Conservation (phyloP, 2,888 invertebrate species). For the Dryomyza anilis region DNA sequence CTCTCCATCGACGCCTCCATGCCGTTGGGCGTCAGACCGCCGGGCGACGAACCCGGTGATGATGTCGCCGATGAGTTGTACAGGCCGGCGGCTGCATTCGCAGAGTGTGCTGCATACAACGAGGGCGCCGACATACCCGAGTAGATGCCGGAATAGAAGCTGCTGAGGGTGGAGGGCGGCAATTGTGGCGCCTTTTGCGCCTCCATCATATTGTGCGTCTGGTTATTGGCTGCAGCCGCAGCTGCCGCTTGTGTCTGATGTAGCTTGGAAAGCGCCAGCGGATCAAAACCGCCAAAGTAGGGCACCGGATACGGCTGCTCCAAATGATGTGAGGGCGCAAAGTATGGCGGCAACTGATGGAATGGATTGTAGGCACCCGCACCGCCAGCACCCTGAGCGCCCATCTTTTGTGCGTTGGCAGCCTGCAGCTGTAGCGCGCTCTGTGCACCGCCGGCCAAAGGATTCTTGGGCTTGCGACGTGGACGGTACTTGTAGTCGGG, state of each 20-base stretch:
- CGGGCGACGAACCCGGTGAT: constrained; percentile 61
- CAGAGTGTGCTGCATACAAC: constrained; percentile 59
- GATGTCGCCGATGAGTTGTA: constrained; percentile 60
- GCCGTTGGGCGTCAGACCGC: constrained; percentile 56
- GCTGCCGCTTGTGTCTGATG: constrained; percentile 58
- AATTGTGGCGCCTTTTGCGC: constrained; percentile 59
- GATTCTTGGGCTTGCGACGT: constrained; percentile 80
- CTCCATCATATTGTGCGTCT: constrained; percentile 53
- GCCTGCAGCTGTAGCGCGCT: constrained; percentile 52
- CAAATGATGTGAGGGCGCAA: constrained; percentile 76
- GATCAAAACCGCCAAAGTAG: constrained; percentile 61
- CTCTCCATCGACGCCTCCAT: constrained; percentile 57
- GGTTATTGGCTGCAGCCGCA: constrained; percentile 55
- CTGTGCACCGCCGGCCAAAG: constrained; percentile 63
- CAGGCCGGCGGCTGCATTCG: constrained; percentile 56
- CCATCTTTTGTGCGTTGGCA: constrained; percentile 51
- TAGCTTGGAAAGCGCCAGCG: constrained; percentile 58
- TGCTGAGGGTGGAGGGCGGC: constrained; percentile 58
- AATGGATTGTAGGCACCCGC: constrained; percentile 67
- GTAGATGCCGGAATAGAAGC: constrained; percentile 61
- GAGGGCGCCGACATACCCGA: constrained; percentile 60
- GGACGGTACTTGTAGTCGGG: constrained; percentile 91
- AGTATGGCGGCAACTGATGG: constrained; percentile 74
- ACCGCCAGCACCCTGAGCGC: constrained; percentile 57
- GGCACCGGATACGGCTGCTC: constrained; percentile 64